phyloP scores from a whole-genome alignment of 2,113 vertebrate species.

The Oryzias woworae region DNA sequence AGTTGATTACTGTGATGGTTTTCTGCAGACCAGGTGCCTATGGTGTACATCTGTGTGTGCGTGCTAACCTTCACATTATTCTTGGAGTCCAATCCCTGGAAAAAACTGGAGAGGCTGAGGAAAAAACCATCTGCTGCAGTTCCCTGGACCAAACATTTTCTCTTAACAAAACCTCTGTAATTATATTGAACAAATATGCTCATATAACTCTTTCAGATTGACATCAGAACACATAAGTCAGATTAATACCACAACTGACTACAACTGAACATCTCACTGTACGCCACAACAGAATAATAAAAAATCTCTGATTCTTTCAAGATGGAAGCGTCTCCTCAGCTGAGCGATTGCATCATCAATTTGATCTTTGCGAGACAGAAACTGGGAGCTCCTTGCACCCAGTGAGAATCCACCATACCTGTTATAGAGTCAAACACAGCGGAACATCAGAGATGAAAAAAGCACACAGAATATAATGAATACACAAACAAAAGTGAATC shows the following conservation, averaged over 20 bases:
- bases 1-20: neutral
- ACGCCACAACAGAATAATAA: neutral
- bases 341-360: slow-evolving; percentile 83
- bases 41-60: neutral
- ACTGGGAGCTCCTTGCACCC: slow-evolving; percentile 84
- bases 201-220: neutral
- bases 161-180: slow-evolving; percentile 1
- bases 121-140: slow-evolving; percentile 91
- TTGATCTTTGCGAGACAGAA: slow-evolving; percentile 80
- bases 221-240: neutral
- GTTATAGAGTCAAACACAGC: slow-evolving; percentile 9
- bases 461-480: neutral
- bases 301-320: slow-evolving; percentile 80
- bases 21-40: neutral
- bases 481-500: neutral
- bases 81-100: slow-evolving; percentile 90
- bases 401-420: slow-evolving; percentile 97
- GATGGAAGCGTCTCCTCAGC: slow-evolving; percentile 82
- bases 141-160: slow-evolving; percentile 73
- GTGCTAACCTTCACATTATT: slow-evolving; percentile 92
- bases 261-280: too few relatives aligned
- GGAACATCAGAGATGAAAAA: slow-evolving; percentile 1
- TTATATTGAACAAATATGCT: neutral
- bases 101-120: slow-evolving; percentile 85
- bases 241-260: neutral